phyloP scores from a whole-genome alignment of 2,888 invertebrate species.

The Eumacrocentrus americanus region DNA sequence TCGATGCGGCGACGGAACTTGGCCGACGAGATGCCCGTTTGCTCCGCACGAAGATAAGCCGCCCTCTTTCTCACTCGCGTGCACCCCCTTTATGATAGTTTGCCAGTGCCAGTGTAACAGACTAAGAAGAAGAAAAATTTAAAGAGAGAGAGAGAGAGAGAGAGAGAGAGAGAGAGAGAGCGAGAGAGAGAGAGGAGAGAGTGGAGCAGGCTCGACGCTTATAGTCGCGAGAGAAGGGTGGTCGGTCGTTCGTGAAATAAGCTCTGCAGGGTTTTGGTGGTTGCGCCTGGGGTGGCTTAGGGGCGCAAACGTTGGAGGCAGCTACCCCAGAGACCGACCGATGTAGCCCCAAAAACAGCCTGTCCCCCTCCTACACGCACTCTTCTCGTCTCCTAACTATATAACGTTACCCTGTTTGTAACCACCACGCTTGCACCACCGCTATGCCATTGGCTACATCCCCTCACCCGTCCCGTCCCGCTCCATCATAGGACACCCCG shows the following conservation, averaged over 20 bases:
- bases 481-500: constrained; percentile 38
- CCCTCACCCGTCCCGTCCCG: constrained; percentile 35
- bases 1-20: constrained; percentile 16
- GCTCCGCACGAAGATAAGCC: constrained; percentile 54
- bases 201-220: no score
- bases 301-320: constrained; percentile 37
- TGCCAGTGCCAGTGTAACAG: background rate
- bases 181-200: constrained; percentile 28
- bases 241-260: constrained; percentile 58
- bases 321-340: constrained; percentile 27
- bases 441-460: constrained; percentile 17
- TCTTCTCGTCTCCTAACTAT: constrained; percentile 7
- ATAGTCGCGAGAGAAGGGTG: constrained; percentile 49
- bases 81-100: constrained; percentile 33
- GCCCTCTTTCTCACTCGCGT: constrained; percentile 40
- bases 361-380: background rate
- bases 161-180: constrained; percentile 24
- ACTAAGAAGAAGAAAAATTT: background rate
- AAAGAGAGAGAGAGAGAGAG: no score
- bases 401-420: constrained; percentile 11
- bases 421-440: constrained; percentile 7
- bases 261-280: constrained; percentile 60
- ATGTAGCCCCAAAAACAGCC: constrained; percentile 13
- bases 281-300: constrained; percentile 58
- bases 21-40: constrained; percentile 42